Base-by-base conservation (phyloP, 23 tunicate species). In the Halocynthia roretzi region DNA sequence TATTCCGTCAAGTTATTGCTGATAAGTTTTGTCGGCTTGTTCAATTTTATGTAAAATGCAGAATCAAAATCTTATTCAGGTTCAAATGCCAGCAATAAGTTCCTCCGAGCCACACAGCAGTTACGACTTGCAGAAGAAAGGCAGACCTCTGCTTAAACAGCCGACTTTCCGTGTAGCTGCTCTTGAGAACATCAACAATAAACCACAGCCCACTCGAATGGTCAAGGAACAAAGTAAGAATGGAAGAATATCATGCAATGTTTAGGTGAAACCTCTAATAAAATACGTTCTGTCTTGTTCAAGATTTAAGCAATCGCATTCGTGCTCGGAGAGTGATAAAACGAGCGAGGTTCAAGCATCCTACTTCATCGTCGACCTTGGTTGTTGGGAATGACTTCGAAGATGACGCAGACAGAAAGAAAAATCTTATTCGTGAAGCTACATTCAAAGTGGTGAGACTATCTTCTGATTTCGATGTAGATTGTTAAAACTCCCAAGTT, bases 301-400 rank as follows among this genome's bases (percentile, higher is more conserved):
- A 62, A 74, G 78, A 64, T 40, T 54, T 54, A 19, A 74, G 78
- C 63, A 74, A 62, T 54, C 20, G 78, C 64, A 74, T 74, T 50
- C 74, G 82, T 19, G 77, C 71, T 14, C 92, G 84, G 8, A 64
- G 64, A 22, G 73, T 88, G n/a, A 88, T 88, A 71, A 88, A 88
- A 60, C 53, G 87, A 52, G 95, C 95, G 8, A 70, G 87, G 53
- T 88, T 88, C 77, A 88, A 88, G 67, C 95, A 88, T 53, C 88
- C 88, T 15, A 84, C 88, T 0, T 84, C 88, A 6, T 84, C 88
- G 1, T 81, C 82, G 48, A 80, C 88, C 5, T 78, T 84, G 8
- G 78, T 84, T 44, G 77, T 77, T 14, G 88, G 88, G 17, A 69
- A 68, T 40, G 83, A 77, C 50, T 77, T 23, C 7, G 62, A 58